These are phyloP conservation scores for Acanthosepion lycidas DNA, from an alignment of 2,888 invertebrate species.

Conservation along the genomic window DNA sequence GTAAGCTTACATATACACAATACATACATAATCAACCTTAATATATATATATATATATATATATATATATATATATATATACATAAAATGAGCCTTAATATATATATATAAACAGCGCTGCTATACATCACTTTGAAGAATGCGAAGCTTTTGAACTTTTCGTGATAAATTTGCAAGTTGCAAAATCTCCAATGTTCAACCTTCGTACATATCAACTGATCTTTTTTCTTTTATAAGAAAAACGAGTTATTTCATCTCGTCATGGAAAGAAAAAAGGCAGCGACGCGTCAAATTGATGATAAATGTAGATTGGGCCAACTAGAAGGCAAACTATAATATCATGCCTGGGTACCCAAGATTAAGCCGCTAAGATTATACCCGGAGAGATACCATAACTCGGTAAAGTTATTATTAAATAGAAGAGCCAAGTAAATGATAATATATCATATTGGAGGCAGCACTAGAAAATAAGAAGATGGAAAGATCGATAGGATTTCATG, in stretches of 20 bases:
- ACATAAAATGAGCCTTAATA: too few species aligned
- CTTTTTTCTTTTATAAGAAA: background rate
- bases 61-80: background rate
- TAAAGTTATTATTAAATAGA: conserved; percentile 33
- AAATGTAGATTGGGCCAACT: background rate
- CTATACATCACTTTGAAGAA: conserved; percentile 33
- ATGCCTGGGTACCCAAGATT: conserved; percentile 33
- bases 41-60: background rate
- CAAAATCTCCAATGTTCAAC: background rate
- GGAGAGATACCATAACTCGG: conserved; percentile 15
- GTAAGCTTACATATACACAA: too few species aligned
- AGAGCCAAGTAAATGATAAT: background rate
- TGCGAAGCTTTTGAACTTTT: background rate
- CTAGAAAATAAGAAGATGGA: background rate
- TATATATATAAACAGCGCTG: background rate
- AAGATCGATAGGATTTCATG: background rate
- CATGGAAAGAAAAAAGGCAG: background rate
- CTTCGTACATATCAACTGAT: background rate
- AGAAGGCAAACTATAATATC: background rate
- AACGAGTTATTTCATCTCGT: conserved; percentile 2
- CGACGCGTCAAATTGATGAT: background rate
- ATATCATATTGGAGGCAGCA: background rate
- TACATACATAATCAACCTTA: background rate
- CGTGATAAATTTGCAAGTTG: conserved; percentile 33
- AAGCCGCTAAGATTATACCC: background rate